phyloP scores from a whole-genome alignment of 2,888 invertebrate species.

The Anoplius nigerrimus region DNA sequence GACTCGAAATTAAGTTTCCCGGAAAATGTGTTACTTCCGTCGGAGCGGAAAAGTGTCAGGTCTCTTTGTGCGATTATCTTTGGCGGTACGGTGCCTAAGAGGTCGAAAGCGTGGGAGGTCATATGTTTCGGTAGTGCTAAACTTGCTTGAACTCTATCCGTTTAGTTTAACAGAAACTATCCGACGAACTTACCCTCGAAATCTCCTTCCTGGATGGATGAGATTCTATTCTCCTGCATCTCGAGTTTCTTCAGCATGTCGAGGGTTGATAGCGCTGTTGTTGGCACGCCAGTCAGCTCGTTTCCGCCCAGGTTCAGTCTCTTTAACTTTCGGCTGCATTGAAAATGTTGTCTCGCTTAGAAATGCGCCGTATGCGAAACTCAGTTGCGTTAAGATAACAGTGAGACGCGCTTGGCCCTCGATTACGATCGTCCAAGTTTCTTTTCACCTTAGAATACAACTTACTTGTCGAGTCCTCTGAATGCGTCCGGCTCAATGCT shows the following conservation, averaged over 20 bases:
- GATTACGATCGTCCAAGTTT: not conserved
- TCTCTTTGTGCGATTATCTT: too few relatives aligned
- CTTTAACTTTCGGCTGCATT: conserved; percentile 83
- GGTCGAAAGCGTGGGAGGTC: not conserved
- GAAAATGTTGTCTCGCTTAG: not conserved
- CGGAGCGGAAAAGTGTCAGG: too few relatives aligned
- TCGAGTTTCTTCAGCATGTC: conserved; percentile 90
- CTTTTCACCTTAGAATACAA: conserved; percentile 43
- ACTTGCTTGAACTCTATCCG: not conserved
- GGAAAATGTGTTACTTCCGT: too few relatives aligned
- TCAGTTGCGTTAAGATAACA: too few relatives aligned
- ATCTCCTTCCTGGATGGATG: conserved; percentile 86
- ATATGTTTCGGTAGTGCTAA: not conserved
- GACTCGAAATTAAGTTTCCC: too few relatives aligned
- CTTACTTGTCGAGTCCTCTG: conserved; percentile 90
- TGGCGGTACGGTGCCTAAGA: too few relatives aligned
- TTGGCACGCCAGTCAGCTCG: conserved; percentile 85
- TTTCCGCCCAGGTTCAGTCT: conserved; percentile 91
- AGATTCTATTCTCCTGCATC: conserved; percentile 90
- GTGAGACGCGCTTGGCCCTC: not conserved
- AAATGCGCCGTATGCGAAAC: too few relatives aligned
- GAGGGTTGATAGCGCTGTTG: conserved; percentile 86
- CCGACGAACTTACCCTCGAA: conserved; percentile 83
- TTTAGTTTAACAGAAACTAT: not conserved
- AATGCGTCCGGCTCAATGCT: conserved; percentile 89